Percentiles rank a stretch among this genome's conserved stretches.
phyloP scores from a whole-genome alignment of 2,113 vertebrate genomes.

The Herpailurus yagouaroundi region DNA sequence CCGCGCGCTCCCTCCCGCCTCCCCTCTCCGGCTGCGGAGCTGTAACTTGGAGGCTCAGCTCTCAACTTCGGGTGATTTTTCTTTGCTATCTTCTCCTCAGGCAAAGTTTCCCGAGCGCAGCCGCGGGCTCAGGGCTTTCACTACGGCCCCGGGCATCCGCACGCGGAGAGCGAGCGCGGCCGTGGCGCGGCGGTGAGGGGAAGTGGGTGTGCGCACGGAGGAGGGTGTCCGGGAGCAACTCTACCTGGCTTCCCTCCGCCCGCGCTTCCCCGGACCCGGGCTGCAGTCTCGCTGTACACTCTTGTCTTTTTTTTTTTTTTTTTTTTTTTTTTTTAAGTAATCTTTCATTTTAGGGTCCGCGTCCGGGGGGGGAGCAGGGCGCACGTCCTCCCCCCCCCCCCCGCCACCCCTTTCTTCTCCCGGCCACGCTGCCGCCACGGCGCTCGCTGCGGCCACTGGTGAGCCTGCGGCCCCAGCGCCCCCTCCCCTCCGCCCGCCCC shows the following conservation, averaged over 20 bases:
- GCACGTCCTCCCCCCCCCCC: constrained; percentile 40
- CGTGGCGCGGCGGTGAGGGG: constrained; percentile 51
- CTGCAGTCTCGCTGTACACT: neutral
- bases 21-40: constrained; percentile 52
- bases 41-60: constrained; percentile 76
- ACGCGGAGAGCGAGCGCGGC: constrained; percentile 56
- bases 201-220: constrained; percentile 76
- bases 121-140: constrained; percentile 49
- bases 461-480: constrained; percentile 73
- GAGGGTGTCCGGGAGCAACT: constrained; percentile 76
- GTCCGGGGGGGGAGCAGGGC: neutral
- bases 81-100: constrained; percentile 33
- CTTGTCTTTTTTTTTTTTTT: neutral
- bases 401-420: constrained; percentile 47
- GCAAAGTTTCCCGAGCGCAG: constrained; percentile 75
- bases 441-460: constrained; percentile 74
- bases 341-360: constrained; percentile 65
- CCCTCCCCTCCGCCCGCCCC: constrained; percentile 75
- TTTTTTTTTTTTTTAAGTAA: constrained; percentile 43
- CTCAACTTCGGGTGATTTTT: constrained; percentile 78
- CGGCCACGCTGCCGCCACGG: constrained; percentile 63
- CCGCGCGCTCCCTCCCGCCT: constrained; percentile 34
- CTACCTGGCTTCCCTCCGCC: constrained; percentile 76
- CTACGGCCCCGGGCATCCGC: constrained; percentile 33
- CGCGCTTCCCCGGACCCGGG: constrained; percentile 37